Evolutionary conservation across 2,888 invertebrate genomes (phyloP).

Genomic region (Sarcophaga subvicina): DNA sequence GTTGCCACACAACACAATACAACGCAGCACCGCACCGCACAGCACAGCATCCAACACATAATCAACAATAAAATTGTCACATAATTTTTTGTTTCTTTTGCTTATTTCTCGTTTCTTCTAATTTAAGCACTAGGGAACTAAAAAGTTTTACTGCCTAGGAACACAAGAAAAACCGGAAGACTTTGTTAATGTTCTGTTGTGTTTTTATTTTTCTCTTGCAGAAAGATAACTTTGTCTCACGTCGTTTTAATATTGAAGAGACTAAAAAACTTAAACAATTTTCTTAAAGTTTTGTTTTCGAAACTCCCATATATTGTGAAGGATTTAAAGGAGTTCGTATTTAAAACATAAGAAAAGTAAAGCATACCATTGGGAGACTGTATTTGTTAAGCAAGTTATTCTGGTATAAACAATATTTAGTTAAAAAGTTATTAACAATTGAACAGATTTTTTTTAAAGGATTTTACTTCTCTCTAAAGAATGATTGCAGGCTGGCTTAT

Average conservation of each 20-base stretch:
- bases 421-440: no score
- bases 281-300: background rate
- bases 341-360: no score
- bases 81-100: slow-evolving; percentile 29
- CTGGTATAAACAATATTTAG: no score
- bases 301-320: no score
- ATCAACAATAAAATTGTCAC: slow-evolving; percentile 57
- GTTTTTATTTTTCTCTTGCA: background rate
- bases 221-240: background rate
- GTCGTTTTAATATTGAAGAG: background rate
- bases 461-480: no score
- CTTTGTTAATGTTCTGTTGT: slow-evolving; percentile 5
- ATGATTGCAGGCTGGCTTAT: no score
- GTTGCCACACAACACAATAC: slow-evolving; percentile 9
- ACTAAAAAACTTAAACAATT: background rate
- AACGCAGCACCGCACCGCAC: no score
- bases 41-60: slow-evolving; percentile 40
- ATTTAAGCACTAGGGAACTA: slow-evolving; percentile 14
- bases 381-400: no score
- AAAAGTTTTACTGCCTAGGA: slow-evolving; percentile 5
- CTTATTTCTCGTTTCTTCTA: background rate
- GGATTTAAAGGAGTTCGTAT: no score
- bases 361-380: no score
- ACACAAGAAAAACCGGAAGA: slow-evolving; percentile 21
- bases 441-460: no score